Base-by-base conservation (phyloP, 2,888 invertebrate species). In the Meiosimyza decipiens region DNA sequence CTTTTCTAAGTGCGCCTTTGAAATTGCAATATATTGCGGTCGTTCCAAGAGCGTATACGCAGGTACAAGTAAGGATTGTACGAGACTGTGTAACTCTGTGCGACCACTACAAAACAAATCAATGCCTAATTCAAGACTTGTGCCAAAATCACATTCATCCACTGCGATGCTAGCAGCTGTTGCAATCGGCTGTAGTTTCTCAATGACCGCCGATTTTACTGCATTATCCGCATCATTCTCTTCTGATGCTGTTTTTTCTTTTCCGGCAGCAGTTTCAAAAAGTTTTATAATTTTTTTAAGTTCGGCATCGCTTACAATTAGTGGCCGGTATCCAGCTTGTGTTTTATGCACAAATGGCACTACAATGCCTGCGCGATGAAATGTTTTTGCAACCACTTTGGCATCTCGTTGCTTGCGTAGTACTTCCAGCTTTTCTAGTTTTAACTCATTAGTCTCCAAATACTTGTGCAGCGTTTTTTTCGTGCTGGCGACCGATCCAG, bases 111-210 rank as follows among this genome's bases (percentile, higher is more conserved):
- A 92, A 83, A 98, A 95, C 64, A 98, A 87, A 85, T 95, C 92
- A 77, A 96, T 91, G 0, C 96, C 98, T 52, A 95, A 88, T 86
- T 98, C 98, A 2, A 98, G 86, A 0, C 96, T 94, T 70, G 96
- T 96, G 0, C 97, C 98, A 87, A 96, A 98, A 85, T 98, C 98
- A 83, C 94, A 94, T 85, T 99, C 98, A 83, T 98, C 98, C 72
- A 94, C 92, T 0, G 98, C 98, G 73, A 83, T 84, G 33, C 78
- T 82, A 1, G 86, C 93, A 71, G 92, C 92, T 5, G 94, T 95
- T 74, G 96, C 91, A 2, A 96, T 88, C 72, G 95, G 94, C 80
- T 96, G 94, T 5, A 98, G 84, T 47, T 92, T 90, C 28, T 92
- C 91, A 74, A 94, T 88, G 49, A 90, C 87, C 65, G 88, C 88